phyloP scores from a whole-genome alignment of 2,113 vertebrate genomes.

The Calonectris borealis region DNA sequence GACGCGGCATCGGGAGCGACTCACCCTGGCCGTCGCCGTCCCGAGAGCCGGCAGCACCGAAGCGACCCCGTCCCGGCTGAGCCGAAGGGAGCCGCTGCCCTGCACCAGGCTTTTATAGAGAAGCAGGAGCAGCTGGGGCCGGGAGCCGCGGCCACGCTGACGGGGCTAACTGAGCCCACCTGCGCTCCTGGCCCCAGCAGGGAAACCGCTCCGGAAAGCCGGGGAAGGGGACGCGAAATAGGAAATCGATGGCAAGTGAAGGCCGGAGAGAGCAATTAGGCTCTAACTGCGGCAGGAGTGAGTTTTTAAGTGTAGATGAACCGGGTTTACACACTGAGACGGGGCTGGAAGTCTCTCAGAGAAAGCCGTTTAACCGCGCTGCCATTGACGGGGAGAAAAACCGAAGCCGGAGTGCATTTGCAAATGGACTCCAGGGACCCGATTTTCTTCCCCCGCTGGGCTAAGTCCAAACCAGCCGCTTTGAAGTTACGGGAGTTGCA shows the following conservation, averaged over 20 bases:
- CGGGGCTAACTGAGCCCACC: background rate
- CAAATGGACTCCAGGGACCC: background rate
- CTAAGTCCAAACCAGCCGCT: background rate
- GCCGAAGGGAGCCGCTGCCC: rapidly evolving
- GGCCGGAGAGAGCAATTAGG: background rate
- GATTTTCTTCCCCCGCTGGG: background rate
- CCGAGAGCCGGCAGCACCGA: background rate
- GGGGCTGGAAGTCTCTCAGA: background rate
- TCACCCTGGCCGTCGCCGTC: rapidly evolving
- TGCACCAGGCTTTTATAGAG: background rate
- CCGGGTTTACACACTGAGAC: background rate
- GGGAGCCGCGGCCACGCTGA: background rate
- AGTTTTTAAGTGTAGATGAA: background rate
- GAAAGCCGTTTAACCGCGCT: background rate
- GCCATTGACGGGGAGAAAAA: background rate
- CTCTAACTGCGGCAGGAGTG: background rate
- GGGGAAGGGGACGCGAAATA: background rate
- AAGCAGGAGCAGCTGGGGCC: background rate
- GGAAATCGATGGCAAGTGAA: background rate
- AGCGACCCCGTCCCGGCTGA: rapidly evolving
- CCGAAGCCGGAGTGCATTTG: background rate
- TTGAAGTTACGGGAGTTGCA: background rate
- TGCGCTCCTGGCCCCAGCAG: background rate
- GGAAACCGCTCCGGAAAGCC: background rate
- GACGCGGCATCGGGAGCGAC: rapidly evolving